A percentile compares a stretch with the other conserved stretches of the same genome.
These are phyloP conservation scores for Meteorus cinctellus DNA, from an alignment of 2,888 invertebrate species.

Conservation along the genomic window DNA sequence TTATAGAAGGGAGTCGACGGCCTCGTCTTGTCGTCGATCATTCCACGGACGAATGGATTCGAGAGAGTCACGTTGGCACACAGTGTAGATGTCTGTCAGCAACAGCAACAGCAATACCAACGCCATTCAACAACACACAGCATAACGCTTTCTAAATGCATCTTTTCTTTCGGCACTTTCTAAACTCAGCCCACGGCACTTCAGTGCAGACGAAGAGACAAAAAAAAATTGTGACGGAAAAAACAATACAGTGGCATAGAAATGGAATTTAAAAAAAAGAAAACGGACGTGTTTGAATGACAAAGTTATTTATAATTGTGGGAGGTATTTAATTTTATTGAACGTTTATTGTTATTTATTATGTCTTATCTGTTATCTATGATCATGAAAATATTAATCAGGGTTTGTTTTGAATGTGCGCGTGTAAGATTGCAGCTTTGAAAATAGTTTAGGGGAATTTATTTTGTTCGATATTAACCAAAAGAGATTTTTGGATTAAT, in stretches of 20 bases:
- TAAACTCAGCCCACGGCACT: constrained; percentile 26
- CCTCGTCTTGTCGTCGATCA: constrained; percentile 1
- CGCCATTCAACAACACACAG: constrained; percentile 34
- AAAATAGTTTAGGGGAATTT: too few relatives aligned
- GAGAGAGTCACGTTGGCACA: constrained; percentile 10
- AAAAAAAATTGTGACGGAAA: neutral
- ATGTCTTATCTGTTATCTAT: too few relatives aligned
- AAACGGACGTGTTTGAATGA: constrained; percentile 8
- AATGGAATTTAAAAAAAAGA: neutral
- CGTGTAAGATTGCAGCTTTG: too few relatives aligned
- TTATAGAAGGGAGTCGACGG: neutral
- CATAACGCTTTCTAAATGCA: constrained; percentile 67
- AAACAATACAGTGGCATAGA: neutral
- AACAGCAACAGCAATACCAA: constrained; percentile 5
- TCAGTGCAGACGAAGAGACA: neutral
- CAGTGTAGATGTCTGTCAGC: constrained; percentile 24
- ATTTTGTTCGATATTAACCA: too few relatives aligned
- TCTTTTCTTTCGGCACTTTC: constrained; percentile 45
- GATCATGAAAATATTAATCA: too few relatives aligned
- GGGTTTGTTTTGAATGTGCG: too few relatives aligned
- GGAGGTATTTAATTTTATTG: too few relatives aligned
- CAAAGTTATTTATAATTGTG: constrained; percentile 4
- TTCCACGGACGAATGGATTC: constrained; percentile 2
- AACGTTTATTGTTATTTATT: too few relatives aligned
- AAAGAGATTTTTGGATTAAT: too few relatives aligned